Base-by-base conservation (phyloP, 2,797 vertebrate species). In the Ciconia nigra region DNA sequence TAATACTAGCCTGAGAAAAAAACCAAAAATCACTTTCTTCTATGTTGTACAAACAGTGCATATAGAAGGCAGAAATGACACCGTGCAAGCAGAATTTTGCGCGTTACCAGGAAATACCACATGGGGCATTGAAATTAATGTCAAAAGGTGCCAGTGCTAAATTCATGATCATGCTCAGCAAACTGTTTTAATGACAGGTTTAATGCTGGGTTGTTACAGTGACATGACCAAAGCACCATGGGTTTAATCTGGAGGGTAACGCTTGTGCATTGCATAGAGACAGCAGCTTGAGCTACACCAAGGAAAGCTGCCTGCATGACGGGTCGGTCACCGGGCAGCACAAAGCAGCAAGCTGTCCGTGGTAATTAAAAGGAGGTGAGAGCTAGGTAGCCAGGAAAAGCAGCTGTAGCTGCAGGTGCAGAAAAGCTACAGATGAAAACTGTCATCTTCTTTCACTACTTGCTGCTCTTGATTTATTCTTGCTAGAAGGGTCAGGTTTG, bases 171-270 rank as follows among this genome's bases (percentile, higher is more conserved):
- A 82, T 87, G 96, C 95, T 93, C 95, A 72, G 94, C 95, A 90
- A 95, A 87, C 89, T 57, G 49, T 55, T 91, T 95, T 97, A 97
- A 97, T 94, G 97, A 97, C 96, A 96, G 94, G 95, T 96, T 97
- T 97, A 97, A 97, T 98, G 91, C 91, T 41, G 71, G 82, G 89
- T 52, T 97, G 94, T 95, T 97, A 94, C 91, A 92, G 73, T 70
- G 95, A 97, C 95, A 85, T 73, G 95, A 96, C 94, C 96, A 88
- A 83, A 96, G 93, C 82, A 44, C 70, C 55, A 9, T 25, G 92
- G 86, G 73, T 87, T 95, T 96, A 87, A 96, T 97, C 94, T 91
- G 95, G 73, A 97, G 94, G 93, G 94, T 93, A 91, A 92, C 6
- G 29, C 74, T 77, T 16, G 47, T 20, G 66, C 79, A n/a, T 18